A percentile compares a stretch with the other conserved stretches of the same genome.
phyloP scores from a whole-genome alignment of 2,797 vertebrate species.

The Onychomys torridus region DNA sequence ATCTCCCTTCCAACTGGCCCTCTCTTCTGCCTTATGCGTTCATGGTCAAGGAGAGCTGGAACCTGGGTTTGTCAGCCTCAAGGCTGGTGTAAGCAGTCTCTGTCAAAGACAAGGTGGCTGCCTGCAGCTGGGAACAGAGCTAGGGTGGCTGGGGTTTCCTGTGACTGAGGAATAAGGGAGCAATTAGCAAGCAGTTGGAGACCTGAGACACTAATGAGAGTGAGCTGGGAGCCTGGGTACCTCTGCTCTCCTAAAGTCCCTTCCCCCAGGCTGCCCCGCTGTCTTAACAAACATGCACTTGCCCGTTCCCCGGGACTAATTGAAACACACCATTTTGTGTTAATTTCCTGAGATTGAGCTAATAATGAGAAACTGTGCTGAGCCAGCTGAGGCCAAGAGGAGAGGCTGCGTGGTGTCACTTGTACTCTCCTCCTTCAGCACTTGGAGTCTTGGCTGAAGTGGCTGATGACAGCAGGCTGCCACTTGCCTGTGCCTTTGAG shows the following conservation, averaged over 20 bases:
- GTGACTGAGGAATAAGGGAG: constrained; percentile 54
- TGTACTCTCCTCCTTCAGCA: not conserved
- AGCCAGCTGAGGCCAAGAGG: constrained; percentile 77
- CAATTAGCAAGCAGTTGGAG: constrained; percentile 72
- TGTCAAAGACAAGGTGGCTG: not conserved
- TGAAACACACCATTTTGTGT: constrained; percentile 77
- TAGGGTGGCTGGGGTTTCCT: not conserved
- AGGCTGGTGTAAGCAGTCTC: not conserved
- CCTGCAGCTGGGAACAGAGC: constrained; percentile 40
- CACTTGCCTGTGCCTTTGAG: not conserved
- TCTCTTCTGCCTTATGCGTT: not conserved
- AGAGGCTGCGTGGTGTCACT: constrained; percentile 7
- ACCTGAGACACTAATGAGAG: constrained; percentile 58
- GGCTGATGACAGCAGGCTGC: not conserved
- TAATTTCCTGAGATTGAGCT: constrained; percentile 82
- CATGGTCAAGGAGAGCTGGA: not conserved
- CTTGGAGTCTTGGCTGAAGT: not conserved
- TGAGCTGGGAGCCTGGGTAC: constrained; percentile 56
- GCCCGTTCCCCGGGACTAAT: constrained; percentile 69
- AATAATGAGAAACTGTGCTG: constrained; percentile 73
- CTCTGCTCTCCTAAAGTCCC: constrained; percentile 48
- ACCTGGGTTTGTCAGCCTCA: not conserved
- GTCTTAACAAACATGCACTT: constrained; percentile 53
- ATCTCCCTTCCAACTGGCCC: not conserved
- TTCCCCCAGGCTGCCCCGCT: constrained; percentile 59